Evolutionary conservation across 2,113 vertebrate genomes (phyloP), one percentile per base, ranked within the genome.

Genomic region (Craseonycteris thonglongyai): DNA sequence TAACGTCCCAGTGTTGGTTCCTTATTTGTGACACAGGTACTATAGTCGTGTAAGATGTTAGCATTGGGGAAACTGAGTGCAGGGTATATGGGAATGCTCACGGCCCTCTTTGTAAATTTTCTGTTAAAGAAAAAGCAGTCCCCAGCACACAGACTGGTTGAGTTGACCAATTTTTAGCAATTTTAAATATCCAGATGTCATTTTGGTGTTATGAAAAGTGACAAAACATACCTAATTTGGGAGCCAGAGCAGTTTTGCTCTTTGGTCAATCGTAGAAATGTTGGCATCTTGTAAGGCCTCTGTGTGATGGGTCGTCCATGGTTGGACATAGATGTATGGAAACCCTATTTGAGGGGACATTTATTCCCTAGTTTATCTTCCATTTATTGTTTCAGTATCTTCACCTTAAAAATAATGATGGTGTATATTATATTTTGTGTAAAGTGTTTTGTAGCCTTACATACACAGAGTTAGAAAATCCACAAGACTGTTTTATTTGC

Each of bases 271-370:
- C 10, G 40, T 12, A 49, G 69, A 63, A 33, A 26, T 24, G 66
- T 16, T 11, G 49, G 51, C 0, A 3, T n/a, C 38, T 40, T 72
- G 1, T 0, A 4, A 65, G 24, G 38, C 13, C 21, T 24, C 2
- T 26, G 1, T 30, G 45, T 51, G 49, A 30, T 33, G 59, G n/a
- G 0, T 30, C 0, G 13, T 35, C 35, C 42, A 3, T 0, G 1
- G 4, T 0, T 76, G 82, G 42, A 28, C 26, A 40, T 19, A 7
- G 71, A 30, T 61, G 78, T 18, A 5, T 6, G 30, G 9, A 75
- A 80, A 18, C 38, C 33, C 21, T 16, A 16, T 33, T 16, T 2
- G 11, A 71, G 74, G 30, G 11, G 0, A 4, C 40, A 38, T 49
- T 40, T 61, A 5, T 90, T 79, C 38, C 16, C 3, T 1, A 40